Base-by-base conservation (phyloP, 2,113 vertebrate species). In the Illadopsis cleaveri region DNA sequence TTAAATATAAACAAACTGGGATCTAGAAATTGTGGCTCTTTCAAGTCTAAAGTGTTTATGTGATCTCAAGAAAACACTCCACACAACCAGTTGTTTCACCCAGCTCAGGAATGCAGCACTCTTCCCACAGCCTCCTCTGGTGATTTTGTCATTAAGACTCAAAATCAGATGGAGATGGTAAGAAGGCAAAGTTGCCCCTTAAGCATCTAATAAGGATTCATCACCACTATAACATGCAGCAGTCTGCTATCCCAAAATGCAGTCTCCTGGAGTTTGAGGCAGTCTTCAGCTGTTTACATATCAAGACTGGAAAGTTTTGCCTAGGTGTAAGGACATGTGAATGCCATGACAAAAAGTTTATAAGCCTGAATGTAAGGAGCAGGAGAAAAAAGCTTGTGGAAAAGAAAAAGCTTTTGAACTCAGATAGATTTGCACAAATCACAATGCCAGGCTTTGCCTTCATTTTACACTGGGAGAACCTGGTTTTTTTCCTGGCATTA, bases 11-110 rank as follows among this genome's bases (percentile, higher is more conserved):
- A 87, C 91, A 95, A 89, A 82, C 45, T 6, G 75, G 44, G 56
- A 83, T 77, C 42, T 73, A 81, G 70, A 89, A 94, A 65, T n/a
- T 81, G 82, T 62, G 81, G 47, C 27, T 61, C 70, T 94, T 95
- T 95, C 65, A 91, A 91, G 89, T 70, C 71, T 48, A 53, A 58
- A 89, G 65, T 68, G 82, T 84, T 95, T 86, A 33, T 51, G 64
- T 48, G 83, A 95, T 92, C 68, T 71, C 77, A 64, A 56, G 78
- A 47, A 56, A 90, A 83, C 10, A 15, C 71, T 90, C 58, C 61
- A 54, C 47, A 24, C 40, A 84, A 89, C 78, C 72, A 77, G 89
- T 92, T 82, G 81, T 94, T 95, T 96, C 94, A 90, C 86, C 51
- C 86, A 51, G 33, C 51, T 72, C 38, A 73, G 82, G 88, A 93